Base-by-base conservation (phyloP, 2,888 invertebrate genomes). In the Thymelicus acteon region DNA sequence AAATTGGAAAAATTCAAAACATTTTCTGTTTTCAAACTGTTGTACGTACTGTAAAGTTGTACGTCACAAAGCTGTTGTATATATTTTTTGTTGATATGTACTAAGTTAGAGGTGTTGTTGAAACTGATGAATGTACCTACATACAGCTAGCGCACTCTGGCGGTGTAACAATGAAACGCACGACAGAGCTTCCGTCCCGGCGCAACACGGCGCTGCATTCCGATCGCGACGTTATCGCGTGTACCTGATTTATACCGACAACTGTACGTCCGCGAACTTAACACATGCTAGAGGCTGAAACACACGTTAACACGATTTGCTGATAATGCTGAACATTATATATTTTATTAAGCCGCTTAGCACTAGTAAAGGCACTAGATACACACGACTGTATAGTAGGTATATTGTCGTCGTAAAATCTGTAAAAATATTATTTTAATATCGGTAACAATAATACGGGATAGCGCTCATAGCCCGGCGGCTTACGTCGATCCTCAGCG, bases 171-270 rank as follows among this genome's bases (percentile, higher is more conserved):
- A 44, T 58, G 7, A 60, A 37, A 52, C 64, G 64, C 64, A 64
- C 64, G 64, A 40, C 52, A 52, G 40, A 60, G 64, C 39, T 64
- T 64, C 52, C 64, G 64, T 64, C 60, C 31, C 40, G 24, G 40
- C 44, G 64, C 15, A 19, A 64, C 64, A 40, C 77, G 71, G 70
- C 75, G 79, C 80, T 82, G 83, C 85, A 84, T 85, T 81, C 83
- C 82, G 77, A 84, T 84, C 81, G 81, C 79, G 87, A 86, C 88
- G 81, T 77, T 88, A 88, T 88, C 82, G 76, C 81, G 85, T 84
- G 80, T 84, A 80, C 83, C 84, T 82, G 86, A 88, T 87, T 88
- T 88, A 88, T 85, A 78, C 74, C 68, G 73, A 58, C 75, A 73
- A 75, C 52, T 60, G 67, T 49, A 60, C 49, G 49, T 67, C 60